Evolutionary conservation across 2,797 vertebrate genomes (phyloP).

Genomic region (Arctocebus calabarensis): DNA sequence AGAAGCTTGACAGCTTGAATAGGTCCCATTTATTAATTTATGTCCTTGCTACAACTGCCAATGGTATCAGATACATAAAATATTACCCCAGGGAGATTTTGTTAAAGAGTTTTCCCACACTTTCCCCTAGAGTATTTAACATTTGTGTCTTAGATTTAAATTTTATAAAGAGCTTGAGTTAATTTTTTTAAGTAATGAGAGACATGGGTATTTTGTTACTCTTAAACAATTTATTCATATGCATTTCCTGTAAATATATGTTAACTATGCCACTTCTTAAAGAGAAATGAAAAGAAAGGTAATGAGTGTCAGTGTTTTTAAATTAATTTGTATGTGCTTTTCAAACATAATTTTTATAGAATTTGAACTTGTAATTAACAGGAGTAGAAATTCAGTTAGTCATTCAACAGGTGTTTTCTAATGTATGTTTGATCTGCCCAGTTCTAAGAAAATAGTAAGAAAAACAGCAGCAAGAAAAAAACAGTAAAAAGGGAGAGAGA

Average conservation of each 20-base stretch:
- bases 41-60: no score
- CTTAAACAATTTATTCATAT: no score
- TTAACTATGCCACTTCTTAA: background rate
- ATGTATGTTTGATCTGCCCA: background rate
- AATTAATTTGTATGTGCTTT: constrained; percentile 21
- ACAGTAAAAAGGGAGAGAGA: background rate
- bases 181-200: no score
- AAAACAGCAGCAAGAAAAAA: background rate
- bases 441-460: background rate
- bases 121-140: no score
- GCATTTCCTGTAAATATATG: background rate
- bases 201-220: no score
- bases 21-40: no score
- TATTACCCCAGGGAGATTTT: no score
- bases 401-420: background rate
- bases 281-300: constrained; percentile 25
- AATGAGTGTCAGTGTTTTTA: background rate
- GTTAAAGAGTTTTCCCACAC: no score
- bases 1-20: no score
- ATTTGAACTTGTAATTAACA: background rate
- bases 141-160: no score
- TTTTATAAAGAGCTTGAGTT: no score
- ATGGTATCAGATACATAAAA: no score
- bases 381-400: background rate
- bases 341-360: background rate